Percentiles rank a stretch among this genome's conserved stretches.
Evolutionary conservation across 2,888 invertebrate species (phyloP).

Genomic region (Drosophila pegasa): DNA sequence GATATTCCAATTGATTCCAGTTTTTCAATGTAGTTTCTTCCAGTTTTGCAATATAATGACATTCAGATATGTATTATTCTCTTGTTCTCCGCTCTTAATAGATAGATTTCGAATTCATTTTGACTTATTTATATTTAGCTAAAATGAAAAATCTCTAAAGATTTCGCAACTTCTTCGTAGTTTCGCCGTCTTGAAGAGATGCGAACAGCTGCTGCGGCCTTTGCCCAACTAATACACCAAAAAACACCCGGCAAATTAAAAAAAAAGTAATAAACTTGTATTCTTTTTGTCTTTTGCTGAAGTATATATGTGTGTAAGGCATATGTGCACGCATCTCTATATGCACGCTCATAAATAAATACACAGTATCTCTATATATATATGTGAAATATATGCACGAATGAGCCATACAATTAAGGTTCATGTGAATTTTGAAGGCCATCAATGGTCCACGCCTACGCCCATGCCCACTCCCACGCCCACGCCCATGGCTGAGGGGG

Average conservation of each 20-base stretch:
- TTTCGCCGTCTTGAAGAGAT: constrained; percentile 2
- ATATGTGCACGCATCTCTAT: constrained; percentile 54
- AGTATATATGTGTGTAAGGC: constrained; percentile 57
- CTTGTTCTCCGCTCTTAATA: neutral
- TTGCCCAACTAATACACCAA: constrained; percentile 20
- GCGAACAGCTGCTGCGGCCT: constrained; percentile 40
- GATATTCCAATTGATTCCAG: no score
- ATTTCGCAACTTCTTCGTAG: constrained; percentile 9
- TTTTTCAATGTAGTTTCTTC: no score
- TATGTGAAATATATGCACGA: constrained; percentile 16
- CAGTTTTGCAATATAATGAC: no score
- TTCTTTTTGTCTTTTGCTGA: constrained; percentile 26
- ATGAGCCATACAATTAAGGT: constrained; percentile 67
- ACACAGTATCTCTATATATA: constrained; percentile 9
- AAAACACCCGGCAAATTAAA: constrained; percentile 53
- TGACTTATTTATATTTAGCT: constrained; percentile 1
- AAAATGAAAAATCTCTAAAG: neutral
- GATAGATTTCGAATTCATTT: neutral
- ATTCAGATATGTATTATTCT: no score
- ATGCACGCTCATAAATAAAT: constrained; percentile 44
- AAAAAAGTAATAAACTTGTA: constrained; percentile 18
- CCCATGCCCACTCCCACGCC: constrained; percentile 32
- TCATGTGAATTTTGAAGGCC: constrained; percentile 75
- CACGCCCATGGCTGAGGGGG: constrained; percentile 29
- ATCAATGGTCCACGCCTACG: constrained; percentile 36